Base-by-base conservation (phyloP, 2,888 invertebrate genomes). In the Miltochrista miniata region DNA sequence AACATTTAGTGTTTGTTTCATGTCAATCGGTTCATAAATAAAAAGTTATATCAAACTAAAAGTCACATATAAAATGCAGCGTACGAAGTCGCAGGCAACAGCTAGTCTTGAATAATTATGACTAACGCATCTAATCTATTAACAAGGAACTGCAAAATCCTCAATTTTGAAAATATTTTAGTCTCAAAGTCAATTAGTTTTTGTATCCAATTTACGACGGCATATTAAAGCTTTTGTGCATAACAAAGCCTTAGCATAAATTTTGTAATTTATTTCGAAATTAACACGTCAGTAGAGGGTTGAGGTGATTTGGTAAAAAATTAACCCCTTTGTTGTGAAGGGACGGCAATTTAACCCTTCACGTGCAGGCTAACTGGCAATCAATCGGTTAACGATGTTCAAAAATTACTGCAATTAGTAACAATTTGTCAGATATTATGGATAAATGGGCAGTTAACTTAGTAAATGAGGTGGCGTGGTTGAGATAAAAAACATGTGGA, bases 281-380 rank as follows among this genome's bases (percentile, higher is more conserved):
- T 89, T 85, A 87, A 87, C 85, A 84, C 88, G 83, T 88, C 85
- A 85, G 70, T 68, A 56, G 64, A 74, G 81, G 82, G 76, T 76
- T 72, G 57, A 66, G 59, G 64, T 72, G 78, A 79, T 81, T 80
- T 67, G 64, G 67, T 70, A 64, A 73, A 54, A 81, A 82, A 81
- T 74, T 76, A 79, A 81, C 83, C 86, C 83, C 74, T 82, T 82
- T 76, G 78, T 78, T 77, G 72, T 56, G 67, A 71, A 68, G 54
- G 64, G 66, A 64, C 68, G 71, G 72, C 66, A 76, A 81, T 83
- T 81, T 69, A 66, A 68, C 65, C 63, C 61, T 58, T 51, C 51
- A 55, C 63, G 44, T 46, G 56, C 44, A 30, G 54, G 71, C 77
- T 79, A 85, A 75, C 80, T 73, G 66, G 74, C 72, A 82, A 86